Evolutionary conservation across 2,113 vertebrate genomes (phyloP).

Genomic region (Myrmecobius fasciatus): DNA sequence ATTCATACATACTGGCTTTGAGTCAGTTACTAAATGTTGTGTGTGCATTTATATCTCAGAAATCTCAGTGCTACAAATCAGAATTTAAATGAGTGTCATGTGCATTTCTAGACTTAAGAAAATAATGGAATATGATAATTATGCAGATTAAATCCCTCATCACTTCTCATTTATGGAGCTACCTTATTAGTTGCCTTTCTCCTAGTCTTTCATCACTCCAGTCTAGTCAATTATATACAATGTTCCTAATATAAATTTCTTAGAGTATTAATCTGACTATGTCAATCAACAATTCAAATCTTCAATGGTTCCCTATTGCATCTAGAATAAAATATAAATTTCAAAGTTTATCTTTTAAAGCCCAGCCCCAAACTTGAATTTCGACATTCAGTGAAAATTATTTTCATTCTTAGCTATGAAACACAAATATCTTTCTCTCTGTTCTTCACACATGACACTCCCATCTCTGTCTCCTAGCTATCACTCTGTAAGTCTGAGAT

Average conservation of each 20-base stretch:
- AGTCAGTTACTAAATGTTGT: neutral
- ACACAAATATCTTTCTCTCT: neutral
- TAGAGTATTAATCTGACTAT: neutral
- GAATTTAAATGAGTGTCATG: neutral
- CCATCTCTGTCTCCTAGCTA: neutral
- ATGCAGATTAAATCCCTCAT: neutral
- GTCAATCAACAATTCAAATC: neutral
- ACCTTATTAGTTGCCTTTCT: neutral
- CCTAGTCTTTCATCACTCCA: neutral
- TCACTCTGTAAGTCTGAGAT: neutral
- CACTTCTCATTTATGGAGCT: neutral
- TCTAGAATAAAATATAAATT: neutral
- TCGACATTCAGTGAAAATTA: neutral
- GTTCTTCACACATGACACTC: neutral
- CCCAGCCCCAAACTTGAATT: neutral
- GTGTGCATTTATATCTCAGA: neutral
- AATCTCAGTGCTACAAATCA: neutral
- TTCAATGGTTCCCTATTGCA: neutral
- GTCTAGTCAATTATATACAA: neutral
- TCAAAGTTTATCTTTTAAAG: neutral
- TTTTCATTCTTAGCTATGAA: neutral
- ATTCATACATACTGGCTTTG: no score
- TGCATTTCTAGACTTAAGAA: no score
- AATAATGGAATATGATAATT: no score
- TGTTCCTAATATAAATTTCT: neutral